Conservation (phyloP, 2,797 vertebrate genomes). For the Chiloscyllium punctatum region DNA sequence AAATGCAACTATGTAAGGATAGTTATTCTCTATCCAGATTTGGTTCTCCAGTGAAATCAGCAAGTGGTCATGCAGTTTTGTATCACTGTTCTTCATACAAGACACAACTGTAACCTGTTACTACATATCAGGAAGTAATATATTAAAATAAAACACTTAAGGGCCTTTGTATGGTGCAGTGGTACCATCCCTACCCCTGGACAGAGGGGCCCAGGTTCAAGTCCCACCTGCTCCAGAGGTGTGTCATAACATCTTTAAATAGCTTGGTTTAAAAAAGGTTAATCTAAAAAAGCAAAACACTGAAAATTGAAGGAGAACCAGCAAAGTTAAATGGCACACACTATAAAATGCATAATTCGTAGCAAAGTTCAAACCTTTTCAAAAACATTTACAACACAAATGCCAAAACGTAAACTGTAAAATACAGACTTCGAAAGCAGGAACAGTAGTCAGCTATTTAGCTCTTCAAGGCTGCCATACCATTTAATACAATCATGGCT, state of each 20-base stretch:
- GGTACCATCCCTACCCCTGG: no score
- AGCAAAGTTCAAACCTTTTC: neutral
- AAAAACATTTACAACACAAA: neutral
- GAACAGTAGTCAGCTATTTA: no score
- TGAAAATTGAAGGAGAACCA: constrained; percentile 26
- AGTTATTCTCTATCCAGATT: neutral
- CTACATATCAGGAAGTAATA: neutral
- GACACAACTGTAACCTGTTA: neutral
- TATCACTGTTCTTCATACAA: neutral
- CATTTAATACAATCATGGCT: no score
- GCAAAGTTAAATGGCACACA: neutral
- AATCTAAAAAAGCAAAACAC: neutral
- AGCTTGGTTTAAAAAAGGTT: no score
- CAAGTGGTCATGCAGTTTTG: neutral
- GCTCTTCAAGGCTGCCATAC: no score
- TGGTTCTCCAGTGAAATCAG: neutral
- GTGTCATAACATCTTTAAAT: no score
- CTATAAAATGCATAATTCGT: neutral
- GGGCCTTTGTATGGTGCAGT: no score
- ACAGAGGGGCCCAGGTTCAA: no score
- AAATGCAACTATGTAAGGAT: neutral
- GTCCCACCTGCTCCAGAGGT: no score
- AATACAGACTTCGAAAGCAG: no score
- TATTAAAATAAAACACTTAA: neutral
- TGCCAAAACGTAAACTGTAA: neutral